These are phyloP conservation scores for Drosophila nigromelanica DNA, from an alignment of 1,140 invertebrate species.

Conservation along the genomic window DNA sequence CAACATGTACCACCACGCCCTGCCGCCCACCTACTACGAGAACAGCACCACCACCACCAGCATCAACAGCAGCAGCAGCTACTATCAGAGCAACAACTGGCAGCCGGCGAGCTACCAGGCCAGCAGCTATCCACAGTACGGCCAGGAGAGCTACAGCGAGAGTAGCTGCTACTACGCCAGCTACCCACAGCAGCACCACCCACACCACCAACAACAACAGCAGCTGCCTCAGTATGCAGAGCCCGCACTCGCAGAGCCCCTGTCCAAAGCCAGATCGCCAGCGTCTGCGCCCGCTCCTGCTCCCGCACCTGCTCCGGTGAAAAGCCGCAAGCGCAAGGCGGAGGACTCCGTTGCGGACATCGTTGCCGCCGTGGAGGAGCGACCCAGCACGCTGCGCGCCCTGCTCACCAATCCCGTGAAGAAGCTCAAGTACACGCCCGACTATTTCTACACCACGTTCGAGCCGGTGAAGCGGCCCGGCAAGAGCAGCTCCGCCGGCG, in stretches of 20 bases:
- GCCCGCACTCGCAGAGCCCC: not conserved
- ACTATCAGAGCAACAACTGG: slow-evolving; percentile 50
- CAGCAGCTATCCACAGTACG: slow-evolving; percentile 50
- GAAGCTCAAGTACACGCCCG: slow-evolving; percentile 82
- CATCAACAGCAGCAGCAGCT: slow-evolving; percentile 17
- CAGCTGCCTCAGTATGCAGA: slow-evolving; percentile 8
- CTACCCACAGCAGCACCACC: slow-evolving; percentile 17
- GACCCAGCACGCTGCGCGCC: slow-evolving; percentile 84
- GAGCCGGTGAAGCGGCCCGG: slow-evolving; percentile 65
- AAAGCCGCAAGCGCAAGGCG: slow-evolving; percentile 62
- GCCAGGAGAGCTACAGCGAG: slow-evolving; percentile 58
- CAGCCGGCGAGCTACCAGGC: slow-evolving; percentile 47
- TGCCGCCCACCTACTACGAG: slow-evolving; percentile 64
- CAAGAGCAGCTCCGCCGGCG: slow-evolving; percentile 49
- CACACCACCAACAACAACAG: not conserved
- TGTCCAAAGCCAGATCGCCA: slow-evolving; percentile 21
- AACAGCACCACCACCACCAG: slow-evolving; percentile 28
- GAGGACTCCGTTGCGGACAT: slow-evolving; percentile 62
- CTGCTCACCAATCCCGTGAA: slow-evolving; percentile 85
- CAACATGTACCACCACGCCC: slow-evolving; percentile 64
- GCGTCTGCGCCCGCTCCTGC: not conserved
- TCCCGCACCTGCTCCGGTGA: slow-evolving; percentile 3
- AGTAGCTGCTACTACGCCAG: slow-evolving; percentile 55
- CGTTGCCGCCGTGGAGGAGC: slow-evolving; percentile 68
- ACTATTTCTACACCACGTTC: slow-evolving; percentile 76